Conservation (phyloP, 2,797 vertebrate species). For the Sebastes glaucus region DNA sequence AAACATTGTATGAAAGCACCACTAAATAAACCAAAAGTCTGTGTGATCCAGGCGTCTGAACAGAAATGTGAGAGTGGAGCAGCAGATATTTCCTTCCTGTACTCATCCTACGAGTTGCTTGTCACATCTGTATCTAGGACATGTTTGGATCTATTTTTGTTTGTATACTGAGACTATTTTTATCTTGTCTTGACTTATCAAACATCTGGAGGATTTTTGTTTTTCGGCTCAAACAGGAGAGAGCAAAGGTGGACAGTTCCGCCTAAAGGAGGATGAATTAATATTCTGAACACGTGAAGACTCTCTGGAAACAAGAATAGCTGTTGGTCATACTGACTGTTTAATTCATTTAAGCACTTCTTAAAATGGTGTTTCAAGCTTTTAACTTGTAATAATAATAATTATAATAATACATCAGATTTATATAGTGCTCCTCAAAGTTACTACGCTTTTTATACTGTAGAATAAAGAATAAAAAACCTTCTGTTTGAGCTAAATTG, state of each 20-base stretch:
- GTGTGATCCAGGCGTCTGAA: too few relatives aligned
- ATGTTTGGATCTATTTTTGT: constrained; percentile 46
- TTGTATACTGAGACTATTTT: constrained; percentile 30
- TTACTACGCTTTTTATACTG: too few relatives aligned
- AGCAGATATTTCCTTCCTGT: neutral
- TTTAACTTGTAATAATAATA: too few relatives aligned
- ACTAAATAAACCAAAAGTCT: neutral
- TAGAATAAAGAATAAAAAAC: too few relatives aligned
- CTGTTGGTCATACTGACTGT: too few relatives aligned
- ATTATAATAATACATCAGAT: too few relatives aligned
- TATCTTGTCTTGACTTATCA: constrained; percentile 2
- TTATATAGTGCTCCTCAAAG: too few relatives aligned
- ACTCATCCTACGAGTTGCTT: neutral
- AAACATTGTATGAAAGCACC: neutral
- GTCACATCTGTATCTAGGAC: neutral
- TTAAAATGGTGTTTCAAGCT: too few relatives aligned
- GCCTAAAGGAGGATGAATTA: neutral
- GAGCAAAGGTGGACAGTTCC: neutral
- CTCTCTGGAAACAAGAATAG: neutral
- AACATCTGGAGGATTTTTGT: neutral
- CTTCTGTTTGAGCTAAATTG: too few relatives aligned
- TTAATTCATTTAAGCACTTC: too few relatives aligned
- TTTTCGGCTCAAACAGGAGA: neutral
- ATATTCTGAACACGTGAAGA: neutral
- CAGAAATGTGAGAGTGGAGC: neutral